Base-by-base conservation (phyloP, 2,113 vertebrate genomes). In the Silurus glanis region DNA sequence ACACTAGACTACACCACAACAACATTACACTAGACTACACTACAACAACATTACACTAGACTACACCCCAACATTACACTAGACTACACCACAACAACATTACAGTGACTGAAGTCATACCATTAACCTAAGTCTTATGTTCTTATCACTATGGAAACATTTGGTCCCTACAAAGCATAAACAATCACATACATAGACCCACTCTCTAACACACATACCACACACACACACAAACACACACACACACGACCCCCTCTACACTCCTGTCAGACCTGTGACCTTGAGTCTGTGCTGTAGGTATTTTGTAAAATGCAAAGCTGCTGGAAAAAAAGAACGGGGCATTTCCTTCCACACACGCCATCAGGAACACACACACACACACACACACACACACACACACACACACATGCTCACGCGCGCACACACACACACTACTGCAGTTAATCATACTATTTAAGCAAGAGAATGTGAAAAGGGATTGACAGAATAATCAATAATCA, bases 281-380 rank as follows among this genome's bases (percentile, higher is more conserved):
- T 88, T 88, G 80, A 88, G 87, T n/a, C 45, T 71, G 47, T 83
- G 80, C 71, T 86, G 87, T 83, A 86, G 74, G 72, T 83, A 47
- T 80, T 28, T 45, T 66, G 28, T 85, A 79, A 88, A 85, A 88
- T 88, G 85, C 83, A 85, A 81, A 25, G 23, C 71, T 17, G 25
- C 83, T 51, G 66, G 28, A 61, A 75, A 88, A 88, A 85, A 47
- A 85, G n/a, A 25, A 56, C 13, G 9, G 10, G 4, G 28, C 84
- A 13, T 83, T 45, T 83, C 87, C 62, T 79, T 45, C 71, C 62
- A 83, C 74, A 56, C 64, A 8, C 9, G n/a, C 80, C 55, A 10
- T 21, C 47, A 75, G 9, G 12, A 23, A 75, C 49, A 49, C 45
- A 74, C 71, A 49, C 71, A 51, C 71, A 71, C 28, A 71, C 66